These are phyloP conservation scores for Anodontia alba DNA, from an alignment of 2,888 invertebrate genomes.

Conservation along the genomic window DNA sequence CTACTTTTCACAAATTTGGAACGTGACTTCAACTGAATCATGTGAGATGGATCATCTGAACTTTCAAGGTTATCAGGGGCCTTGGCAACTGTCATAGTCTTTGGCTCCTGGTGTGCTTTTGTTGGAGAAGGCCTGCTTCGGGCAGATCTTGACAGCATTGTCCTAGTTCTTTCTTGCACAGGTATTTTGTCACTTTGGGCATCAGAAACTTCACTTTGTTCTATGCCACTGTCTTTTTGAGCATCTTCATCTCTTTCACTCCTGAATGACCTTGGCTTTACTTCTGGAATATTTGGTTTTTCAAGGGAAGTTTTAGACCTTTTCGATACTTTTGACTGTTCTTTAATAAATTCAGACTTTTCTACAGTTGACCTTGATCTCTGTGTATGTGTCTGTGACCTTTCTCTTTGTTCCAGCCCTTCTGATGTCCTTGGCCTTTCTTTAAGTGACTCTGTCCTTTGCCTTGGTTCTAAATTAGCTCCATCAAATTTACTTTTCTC, in stretches of 20 bases:
- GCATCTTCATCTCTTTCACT: not conserved
- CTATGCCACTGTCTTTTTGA: not conserved
- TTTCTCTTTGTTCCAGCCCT: not conserved
- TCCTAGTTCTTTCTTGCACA: not conserved
- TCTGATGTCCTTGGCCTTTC: not conserved
- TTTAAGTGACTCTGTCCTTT: not conserved
- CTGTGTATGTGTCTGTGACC: not conserved
- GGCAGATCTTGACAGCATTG: not conserved
- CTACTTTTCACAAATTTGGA: no score
- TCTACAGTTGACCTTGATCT: slow-evolving; percentile 19
- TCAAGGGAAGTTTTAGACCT: not conserved
- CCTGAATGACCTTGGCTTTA: slow-evolving; percentile 16
- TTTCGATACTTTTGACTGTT: not conserved
- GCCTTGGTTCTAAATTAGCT: not conserved
- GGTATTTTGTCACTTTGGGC: not conserved
- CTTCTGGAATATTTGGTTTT: not conserved
- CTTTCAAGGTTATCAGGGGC: not conserved
- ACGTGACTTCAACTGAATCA: no score
- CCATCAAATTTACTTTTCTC: no score
- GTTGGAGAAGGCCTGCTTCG: not conserved
- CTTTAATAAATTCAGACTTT: not conserved
- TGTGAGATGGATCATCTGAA: no score
- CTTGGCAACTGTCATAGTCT: not conserved
- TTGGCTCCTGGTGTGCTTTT: not conserved
- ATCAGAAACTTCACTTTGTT: not conserved